These are phyloP conservation scores for Caenorhabditis zanzibari DNA, from an alignment of 2,888 invertebrate genomes.

Conservation along the genomic window DNA sequence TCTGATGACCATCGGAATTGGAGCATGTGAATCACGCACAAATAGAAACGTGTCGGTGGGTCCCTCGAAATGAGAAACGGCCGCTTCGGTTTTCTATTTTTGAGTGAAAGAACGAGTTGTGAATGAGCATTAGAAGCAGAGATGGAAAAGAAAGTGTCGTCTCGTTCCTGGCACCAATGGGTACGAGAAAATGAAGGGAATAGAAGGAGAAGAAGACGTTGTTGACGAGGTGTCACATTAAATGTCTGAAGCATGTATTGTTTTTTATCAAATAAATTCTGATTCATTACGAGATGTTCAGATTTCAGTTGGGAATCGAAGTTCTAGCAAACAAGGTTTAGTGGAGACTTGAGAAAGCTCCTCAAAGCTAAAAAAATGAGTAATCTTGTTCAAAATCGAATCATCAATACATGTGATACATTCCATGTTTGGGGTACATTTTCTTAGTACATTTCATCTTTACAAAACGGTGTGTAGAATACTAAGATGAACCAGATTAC, in stretches of 20 bases:
- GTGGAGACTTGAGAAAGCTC: no score
- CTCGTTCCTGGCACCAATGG: constrained; percentile 44
- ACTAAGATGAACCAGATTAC: no score
- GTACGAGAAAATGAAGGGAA: constrained; percentile 25
- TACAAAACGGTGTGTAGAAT: no score
- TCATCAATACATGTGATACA: no score
- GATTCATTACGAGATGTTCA: constrained; percentile 14
- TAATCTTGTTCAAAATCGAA: no score
- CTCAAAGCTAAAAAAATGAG: no score
- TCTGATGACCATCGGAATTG: constrained; percentile 59
- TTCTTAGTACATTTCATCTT: no score
- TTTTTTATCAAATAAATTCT: constrained; percentile 27
- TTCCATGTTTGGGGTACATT: no score
- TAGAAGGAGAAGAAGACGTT: constrained; percentile 16
- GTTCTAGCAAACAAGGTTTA: not conserved
- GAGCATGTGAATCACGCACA: constrained; percentile 63
- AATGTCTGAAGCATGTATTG: constrained; percentile 26
- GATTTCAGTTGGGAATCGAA: constrained; percentile 1
- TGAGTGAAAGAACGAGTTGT: constrained; percentile 20
- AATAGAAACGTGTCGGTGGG: constrained; percentile 49
- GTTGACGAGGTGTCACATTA: constrained; percentile 53
- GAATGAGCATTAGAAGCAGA: constrained; percentile 12
- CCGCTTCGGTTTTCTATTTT: constrained; percentile 47
- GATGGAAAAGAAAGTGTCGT: constrained; percentile 37
- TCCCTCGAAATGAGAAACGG: constrained; percentile 46